A percentile compares a stretch with the other conserved stretches of the same genome.
These are phyloP conservation scores for Anneissia japonica DNA, from an alignment of 35 echinoderm and acorn worm species.

Conservation along the genomic window DNA sequence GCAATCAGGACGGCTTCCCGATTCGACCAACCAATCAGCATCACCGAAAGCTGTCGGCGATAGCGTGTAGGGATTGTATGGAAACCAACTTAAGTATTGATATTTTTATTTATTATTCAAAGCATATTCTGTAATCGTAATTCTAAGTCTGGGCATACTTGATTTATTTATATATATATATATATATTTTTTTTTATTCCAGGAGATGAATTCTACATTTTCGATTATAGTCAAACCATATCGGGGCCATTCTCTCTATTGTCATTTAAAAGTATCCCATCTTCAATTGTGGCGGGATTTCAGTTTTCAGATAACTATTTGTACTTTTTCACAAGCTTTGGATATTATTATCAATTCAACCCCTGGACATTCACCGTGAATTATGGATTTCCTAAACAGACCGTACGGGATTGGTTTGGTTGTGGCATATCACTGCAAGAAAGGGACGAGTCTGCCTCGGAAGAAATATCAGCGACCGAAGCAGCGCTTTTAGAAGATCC, in stretches of 20 bases:
- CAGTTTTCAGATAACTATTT: conserved; percentile 58
- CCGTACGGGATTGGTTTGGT: conserved; percentile 42
- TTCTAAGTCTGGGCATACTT: too few relatives aligned
- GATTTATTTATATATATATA: too few relatives aligned
- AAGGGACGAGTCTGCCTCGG: background rate
- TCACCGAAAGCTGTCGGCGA: too few relatives aligned
- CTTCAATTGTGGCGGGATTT: conserved; percentile 7
- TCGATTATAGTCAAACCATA: background rate
- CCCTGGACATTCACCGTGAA: conserved; percentile 43
- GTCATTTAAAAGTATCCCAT: conserved; percentile 11
- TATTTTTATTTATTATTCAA: too few relatives aligned
- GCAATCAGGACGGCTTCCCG: too few relatives aligned
- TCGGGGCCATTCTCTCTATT: conserved; percentile 22
- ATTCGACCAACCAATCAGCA: too few relatives aligned
- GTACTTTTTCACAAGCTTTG: conserved; percentile 47
- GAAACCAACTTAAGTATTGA: too few relatives aligned
- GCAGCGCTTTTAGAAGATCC: too few relatives aligned
- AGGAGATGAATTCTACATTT: conserved; percentile 41
- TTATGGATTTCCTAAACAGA: conserved; percentile 25
- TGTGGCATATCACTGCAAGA: background rate
- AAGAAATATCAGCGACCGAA: too few relatives aligned
- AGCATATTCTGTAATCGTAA: too few relatives aligned
- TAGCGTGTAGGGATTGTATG: too few relatives aligned
- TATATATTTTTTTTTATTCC: conserved; percentile 10
- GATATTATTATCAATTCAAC: conserved; percentile 41